Percentiles rank a stretch among this genome's conserved stretches.
Evolutionary conservation across 64 coral and sea anemone species (phyloP).

Genomic region (Pocillopora verrucosa): DNA sequence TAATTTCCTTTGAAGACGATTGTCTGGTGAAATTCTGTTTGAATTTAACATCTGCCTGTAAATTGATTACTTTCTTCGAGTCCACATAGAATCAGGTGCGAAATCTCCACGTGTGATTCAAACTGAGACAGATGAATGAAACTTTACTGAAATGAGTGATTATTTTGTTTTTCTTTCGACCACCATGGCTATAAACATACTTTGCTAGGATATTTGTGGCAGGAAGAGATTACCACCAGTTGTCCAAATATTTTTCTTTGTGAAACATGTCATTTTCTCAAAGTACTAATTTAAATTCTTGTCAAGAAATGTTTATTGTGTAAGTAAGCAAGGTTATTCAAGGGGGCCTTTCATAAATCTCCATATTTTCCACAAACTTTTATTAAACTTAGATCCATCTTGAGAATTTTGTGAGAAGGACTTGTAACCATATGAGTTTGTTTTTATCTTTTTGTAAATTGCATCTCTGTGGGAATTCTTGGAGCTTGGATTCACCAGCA

Average conservation of each 20-base stretch:
- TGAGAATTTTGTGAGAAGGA: no score
- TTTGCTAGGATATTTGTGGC: not conserved
- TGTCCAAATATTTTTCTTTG: conserved; percentile 30
- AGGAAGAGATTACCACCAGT: not conserved
- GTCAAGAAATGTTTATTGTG: not conserved
- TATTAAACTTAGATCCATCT: no score
- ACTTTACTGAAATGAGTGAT: not conserved
- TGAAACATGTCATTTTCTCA: not conserved
- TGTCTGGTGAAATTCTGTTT: not conserved
- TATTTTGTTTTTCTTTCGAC: not conserved
- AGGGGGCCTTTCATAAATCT: not conserved
- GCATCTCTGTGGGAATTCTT: not conserved
- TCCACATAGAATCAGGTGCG: not conserved
- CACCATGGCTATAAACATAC: conserved; percentile 1
- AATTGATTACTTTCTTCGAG: conserved; percentile 9
- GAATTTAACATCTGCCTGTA: not conserved
- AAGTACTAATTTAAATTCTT: not conserved
- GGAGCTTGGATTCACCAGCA: not conserved
- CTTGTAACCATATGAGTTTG: no score
- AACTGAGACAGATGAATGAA: not conserved
- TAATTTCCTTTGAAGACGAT: not conserved
- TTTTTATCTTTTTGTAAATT: no score
- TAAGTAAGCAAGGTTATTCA: not conserved
- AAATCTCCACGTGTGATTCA: not conserved
- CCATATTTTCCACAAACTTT: not conserved